These are phyloP conservation scores for Gymnocheta viridis DNA, from an alignment of 2,888 invertebrate genomes.

Conservation along the genomic window DNA sequence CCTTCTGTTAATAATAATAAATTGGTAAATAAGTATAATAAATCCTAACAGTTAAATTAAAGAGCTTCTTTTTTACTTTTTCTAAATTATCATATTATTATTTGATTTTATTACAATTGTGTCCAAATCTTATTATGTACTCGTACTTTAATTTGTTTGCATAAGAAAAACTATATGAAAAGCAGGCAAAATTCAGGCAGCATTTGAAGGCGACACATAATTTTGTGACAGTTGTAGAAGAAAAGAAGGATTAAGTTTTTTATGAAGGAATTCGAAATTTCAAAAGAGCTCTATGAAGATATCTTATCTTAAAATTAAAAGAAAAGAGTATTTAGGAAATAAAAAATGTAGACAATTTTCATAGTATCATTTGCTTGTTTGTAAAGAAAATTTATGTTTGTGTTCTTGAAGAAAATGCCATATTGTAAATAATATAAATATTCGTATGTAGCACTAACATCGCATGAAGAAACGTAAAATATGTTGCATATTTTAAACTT, in stretches of 20 bases:
- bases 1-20: not conserved
- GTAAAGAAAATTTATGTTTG: too few species aligned
- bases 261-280: not conserved
- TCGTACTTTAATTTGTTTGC: not conserved
- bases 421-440: too few species aligned
- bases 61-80: conserved; percentile 12
- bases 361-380: too few species aligned
- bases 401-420: too few species aligned
- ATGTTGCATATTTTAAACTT: too few species aligned
- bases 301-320: not conserved
- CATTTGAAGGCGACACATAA: not conserved
- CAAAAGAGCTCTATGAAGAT: not conserved
- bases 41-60: conserved; percentile 14
- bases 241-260: not conserved
- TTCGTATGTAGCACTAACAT: too few species aligned
- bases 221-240: not conserved
- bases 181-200: not conserved
- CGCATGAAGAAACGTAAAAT: too few species aligned
- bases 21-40: not conserved
- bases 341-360: too few species aligned
- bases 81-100: not conserved
- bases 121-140: not conserved
- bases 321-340: too few species aligned
- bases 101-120: not conserved
- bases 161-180: not conserved